Evolutionary conservation across 2,797 vertebrate species (phyloP).

Genomic region (Pseudochirops corinnae): DNA sequence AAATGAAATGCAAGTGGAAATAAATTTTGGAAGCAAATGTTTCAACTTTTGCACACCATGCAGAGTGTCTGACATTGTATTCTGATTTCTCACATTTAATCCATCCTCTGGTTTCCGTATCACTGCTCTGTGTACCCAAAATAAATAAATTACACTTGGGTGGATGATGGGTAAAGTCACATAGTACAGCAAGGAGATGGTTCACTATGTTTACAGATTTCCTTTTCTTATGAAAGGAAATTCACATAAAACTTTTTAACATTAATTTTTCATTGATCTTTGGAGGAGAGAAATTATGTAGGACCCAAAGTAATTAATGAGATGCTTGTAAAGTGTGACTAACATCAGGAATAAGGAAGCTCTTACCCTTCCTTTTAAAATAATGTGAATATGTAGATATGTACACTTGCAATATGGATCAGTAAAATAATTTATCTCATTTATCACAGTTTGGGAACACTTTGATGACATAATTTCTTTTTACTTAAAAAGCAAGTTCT

Average conservation of each 20-base stretch:
- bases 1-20: conserved; percentile 61
- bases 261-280: conserved; percentile 47
- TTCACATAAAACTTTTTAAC: conserved; percentile 43
- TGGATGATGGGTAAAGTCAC: conserved; percentile 37
- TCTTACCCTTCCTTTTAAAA: conserved; percentile 58
- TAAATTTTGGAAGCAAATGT: conserved; percentile 55
- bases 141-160: conserved; percentile 42
- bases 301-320: conserved; percentile 32
- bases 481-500: conserved; percentile 71
- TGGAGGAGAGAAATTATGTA: conserved; percentile 58
- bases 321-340: conserved; percentile 49
- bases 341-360: conserved; percentile 9
- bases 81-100: conserved; percentile 56
- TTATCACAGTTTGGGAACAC: conserved; percentile 64
- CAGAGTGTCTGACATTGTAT: conserved; percentile 40
- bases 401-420: conserved; percentile 62
- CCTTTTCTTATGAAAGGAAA: conserved; percentile 67
- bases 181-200: conserved; percentile 53
- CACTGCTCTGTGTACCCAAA: conserved; percentile 49
- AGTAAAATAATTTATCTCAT: conserved; percentile 60
- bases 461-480: conserved; percentile 39
- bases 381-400: conserved; percentile 31
- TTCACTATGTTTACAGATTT: conserved; percentile 51
- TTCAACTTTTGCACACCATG: conserved; percentile 18
- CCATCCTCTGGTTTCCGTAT: conserved; percentile 42